Conservation (phyloP, 2,888 invertebrate species). For the Liopterus haemorrhoidalis region DNA sequence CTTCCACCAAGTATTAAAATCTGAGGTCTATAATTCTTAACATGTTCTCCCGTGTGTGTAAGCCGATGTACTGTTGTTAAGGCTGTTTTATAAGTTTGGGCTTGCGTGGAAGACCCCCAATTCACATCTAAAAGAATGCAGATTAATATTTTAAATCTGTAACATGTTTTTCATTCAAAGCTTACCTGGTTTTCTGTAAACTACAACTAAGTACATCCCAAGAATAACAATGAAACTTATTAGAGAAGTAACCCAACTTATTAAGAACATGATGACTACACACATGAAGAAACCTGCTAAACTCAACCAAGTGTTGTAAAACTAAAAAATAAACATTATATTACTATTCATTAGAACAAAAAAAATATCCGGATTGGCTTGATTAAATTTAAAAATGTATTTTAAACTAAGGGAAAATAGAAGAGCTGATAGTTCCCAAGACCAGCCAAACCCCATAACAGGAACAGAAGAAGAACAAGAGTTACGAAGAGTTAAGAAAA, state of each 20-base stretch:
- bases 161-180: conserved; percentile 9
- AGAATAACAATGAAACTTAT: conserved; percentile 84
- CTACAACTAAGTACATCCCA: conserved; percentile 84
- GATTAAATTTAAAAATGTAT: too few relatives aligned
- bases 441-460: too few relatives aligned
- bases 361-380: conserved; percentile 7
- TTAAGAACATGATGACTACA: conserved; percentile 88
- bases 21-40: conserved; percentile 96
- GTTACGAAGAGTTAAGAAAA: too few relatives aligned
- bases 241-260: conserved; percentile 89
- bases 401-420: too few relatives aligned
- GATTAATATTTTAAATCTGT: conserved; percentile 4
- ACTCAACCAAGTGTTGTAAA: conserved; percentile 88
- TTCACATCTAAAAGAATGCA: conserved; percentile 67
- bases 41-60: conserved; percentile 86
- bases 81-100: conserved; percentile 91
- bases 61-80: conserved; percentile 75
- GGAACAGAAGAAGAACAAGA: too few relatives aligned
- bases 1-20: conserved; percentile 78
- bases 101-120: conserved; percentile 96
- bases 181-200: conserved; percentile 85
- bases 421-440: too few relatives aligned
- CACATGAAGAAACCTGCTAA: conserved; percentile 76
- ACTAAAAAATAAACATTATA: conserved; percentile 53
- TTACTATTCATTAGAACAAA: conserved; percentile 13